Conservation (phyloP, 2,797 vertebrate species). For the Gymnothorax javanicus region DNA sequence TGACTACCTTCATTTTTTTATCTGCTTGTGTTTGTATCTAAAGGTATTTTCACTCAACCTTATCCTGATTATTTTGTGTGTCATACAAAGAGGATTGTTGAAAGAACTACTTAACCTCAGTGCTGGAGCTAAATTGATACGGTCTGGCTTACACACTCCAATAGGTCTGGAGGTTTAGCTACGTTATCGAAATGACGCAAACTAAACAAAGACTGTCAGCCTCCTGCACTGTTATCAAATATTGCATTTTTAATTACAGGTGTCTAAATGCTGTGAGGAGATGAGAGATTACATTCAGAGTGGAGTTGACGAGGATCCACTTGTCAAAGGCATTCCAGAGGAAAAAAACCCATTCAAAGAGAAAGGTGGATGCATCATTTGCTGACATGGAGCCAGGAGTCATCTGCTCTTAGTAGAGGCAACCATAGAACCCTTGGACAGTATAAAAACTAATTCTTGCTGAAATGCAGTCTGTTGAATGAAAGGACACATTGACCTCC, state of each 20-base stretch:
- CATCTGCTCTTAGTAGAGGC: conserved; percentile 58
- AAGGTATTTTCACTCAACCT: neutral
- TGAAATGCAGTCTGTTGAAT: conserved; percentile 55
- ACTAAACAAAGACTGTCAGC: neutral
- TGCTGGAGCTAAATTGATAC: neutral
- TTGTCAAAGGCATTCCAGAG: conserved; percentile 93
- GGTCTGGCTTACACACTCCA: conserved; percentile 3
- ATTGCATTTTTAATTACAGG: conserved; percentile 65
- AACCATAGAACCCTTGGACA: conserved; percentile 56
- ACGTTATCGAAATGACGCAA: neutral
- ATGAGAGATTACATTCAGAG: conserved; percentile 91
- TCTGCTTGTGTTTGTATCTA: neutral
- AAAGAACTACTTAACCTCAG: conserved; percentile 14
- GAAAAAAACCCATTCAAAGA: conserved; percentile 98
- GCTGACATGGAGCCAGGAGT: conserved; percentile 71
- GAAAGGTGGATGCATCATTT: conserved; percentile 93
- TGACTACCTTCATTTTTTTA: neutral
- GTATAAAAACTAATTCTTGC: conserved; percentile 44
- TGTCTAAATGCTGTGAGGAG: conserved; percentile 96
- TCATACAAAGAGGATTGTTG: conserved; percentile 27
- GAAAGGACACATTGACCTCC: conserved; percentile 49
- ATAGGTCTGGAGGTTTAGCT: conserved; percentile 16
- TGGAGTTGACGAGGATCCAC: conserved; percentile 83
- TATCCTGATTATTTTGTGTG: neutral
- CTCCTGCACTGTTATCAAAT: neutral